A percentile compares a stretch with the other conserved stretches of the same genome.
phyloP scores from a whole-genome alignment of 2,797 vertebrate genomes.

The Streptopelia turtur region DNA sequence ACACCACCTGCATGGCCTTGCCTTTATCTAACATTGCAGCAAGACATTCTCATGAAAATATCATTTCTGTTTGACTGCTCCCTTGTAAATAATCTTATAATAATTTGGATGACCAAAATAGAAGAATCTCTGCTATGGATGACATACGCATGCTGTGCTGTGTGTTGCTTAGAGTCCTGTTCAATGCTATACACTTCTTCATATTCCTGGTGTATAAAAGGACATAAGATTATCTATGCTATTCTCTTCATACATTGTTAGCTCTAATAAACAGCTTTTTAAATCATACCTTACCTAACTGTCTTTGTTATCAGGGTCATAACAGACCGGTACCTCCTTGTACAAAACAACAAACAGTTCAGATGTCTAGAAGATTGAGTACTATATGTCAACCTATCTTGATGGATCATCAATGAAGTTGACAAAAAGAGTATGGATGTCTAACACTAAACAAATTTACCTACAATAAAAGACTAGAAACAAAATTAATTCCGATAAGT shows the following conservation, averaged over 20 bases:
- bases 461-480: not conserved
- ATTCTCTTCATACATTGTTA: not conserved
- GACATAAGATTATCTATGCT: no score
- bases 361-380: not conserved
- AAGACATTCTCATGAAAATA: not conserved
- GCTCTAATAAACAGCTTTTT: not conserved
- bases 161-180: not conserved
- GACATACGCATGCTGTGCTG: not conserved
- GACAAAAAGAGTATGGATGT: not conserved
- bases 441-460: not conserved
- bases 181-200: not conserved
- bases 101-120: not conserved
- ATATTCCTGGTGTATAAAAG: not conserved
- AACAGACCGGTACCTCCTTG: not conserved
- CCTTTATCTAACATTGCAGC: not conserved
- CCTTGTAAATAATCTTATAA: not conserved
- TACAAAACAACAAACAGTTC: not conserved
- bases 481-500: not conserved
- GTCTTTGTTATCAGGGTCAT: not conserved
- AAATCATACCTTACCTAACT: not conserved
- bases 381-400: not conserved
- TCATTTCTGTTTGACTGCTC: not conserved
- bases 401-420: not conserved
- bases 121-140: not conserved
- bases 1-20: not conserved